Evolutionary conservation across 2,113 vertebrate genomes (phyloP), one percentile per base, ranked within the genome.

Genomic region (Collichthys lucidus): DNA sequence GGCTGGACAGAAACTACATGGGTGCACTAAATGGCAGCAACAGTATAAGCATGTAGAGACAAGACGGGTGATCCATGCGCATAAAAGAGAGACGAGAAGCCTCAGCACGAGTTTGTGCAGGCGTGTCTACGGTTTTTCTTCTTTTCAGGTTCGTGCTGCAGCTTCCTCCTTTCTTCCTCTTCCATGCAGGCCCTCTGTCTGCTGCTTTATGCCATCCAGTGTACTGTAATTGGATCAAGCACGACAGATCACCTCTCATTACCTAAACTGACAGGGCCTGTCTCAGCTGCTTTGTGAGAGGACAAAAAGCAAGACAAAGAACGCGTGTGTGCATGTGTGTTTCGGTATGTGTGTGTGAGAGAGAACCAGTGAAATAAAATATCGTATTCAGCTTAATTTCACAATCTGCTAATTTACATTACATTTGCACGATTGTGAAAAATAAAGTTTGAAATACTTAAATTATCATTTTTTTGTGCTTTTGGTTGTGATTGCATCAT

Each of bases 181-280:
- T 64, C 46, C 19, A 0, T 44, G 5, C 50, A 22, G 26, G 0
- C 31, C 8, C 65, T 57, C 44, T 46, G 53, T 61, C 42, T 80
- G 50, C 55, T 71, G 60, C 49, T 80, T 71, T 84, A 46, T 70
- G 46, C 52, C 50, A 49, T 83, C 73, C 64, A 67, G 55, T 53
- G 61, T 14, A 47, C 80, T 55, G 35, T 80, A 92, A 92, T 84
- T 80, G 74, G 67, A 90, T 88, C 77, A 91, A 87, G 77, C 75
- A 40, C 64, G 35, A 50, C 74, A 80, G 70, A 84, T 93, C 91
- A 86, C 85, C 79, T 82, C 72, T 79, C 60, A 90, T 93, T 93
- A 91, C 76, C 52, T 53, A 74, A 86, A 83, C 68, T 82, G 82
- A 90, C 83, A 82, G 66, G 66, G 46, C 72, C 74, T 83, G 86